Conservation (phyloP, 2,888 invertebrate species). For the Amphipyra berbera region DNA sequence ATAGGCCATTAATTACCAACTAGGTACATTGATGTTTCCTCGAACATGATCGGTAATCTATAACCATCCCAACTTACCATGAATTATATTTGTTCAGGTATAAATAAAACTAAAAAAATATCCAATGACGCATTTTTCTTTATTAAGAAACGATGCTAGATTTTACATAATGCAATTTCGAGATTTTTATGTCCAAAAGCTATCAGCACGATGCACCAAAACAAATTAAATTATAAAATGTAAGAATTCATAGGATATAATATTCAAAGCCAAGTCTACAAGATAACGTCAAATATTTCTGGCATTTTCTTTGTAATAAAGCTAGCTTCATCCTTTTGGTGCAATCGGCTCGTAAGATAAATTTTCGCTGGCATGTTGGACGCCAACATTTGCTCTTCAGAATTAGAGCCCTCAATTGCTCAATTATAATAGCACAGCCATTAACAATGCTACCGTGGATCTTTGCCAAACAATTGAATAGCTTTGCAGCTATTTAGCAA, state of each 20-base stretch:
- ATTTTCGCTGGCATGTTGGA: slow-evolving; percentile 58
- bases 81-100: background rate
- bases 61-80: background rate
- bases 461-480: slow-evolving; percentile 70
- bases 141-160: slow-evolving; percentile 81
- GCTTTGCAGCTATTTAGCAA: slow-evolving; percentile 62
- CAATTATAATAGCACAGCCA: slow-evolving; percentile 81
- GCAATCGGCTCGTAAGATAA: slow-evolving; percentile 63
- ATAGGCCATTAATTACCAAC: too few relatives aligned
- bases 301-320: slow-evolving; percentile 38
- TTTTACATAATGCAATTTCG: slow-evolving; percentile 76
- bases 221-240: slow-evolving; percentile 36
- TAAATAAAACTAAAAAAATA: slow-evolving; percentile 53
- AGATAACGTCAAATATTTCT: slow-evolving; percentile 34
- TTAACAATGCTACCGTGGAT: slow-evolving; percentile 76
- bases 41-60: too few relatives aligned
- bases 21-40: too few relatives aligned
- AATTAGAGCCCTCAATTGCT: slow-evolving; percentile 63
- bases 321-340: slow-evolving; percentile 56
- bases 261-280: slow-evolving; percentile 50
- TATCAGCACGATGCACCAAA: slow-evolving; percentile 68
- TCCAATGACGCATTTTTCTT: slow-evolving; percentile 77
- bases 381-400: slow-evolving; percentile 57
- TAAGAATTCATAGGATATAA: slow-evolving; percentile 34
- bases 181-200: slow-evolving; percentile 73